Conservation (phyloP, 2,797 vertebrate species). For the Microhierax caerulescens region DNA sequence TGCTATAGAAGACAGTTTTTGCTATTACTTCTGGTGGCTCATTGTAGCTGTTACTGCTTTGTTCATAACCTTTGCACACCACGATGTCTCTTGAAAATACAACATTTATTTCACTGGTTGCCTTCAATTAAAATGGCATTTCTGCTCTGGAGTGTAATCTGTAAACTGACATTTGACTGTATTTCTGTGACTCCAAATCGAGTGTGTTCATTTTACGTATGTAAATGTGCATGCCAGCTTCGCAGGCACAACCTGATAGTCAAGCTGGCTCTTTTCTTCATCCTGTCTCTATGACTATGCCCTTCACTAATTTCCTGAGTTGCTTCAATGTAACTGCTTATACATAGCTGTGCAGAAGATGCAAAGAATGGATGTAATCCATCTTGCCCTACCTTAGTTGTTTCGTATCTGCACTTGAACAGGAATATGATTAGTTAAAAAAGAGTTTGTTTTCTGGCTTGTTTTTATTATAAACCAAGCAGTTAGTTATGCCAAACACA, state of each 20-base stretch:
- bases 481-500: background rate
- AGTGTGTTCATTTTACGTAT: constrained; percentile 1
- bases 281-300: background rate
- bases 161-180: constrained; percentile 42
- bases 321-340: background rate
- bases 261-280: background rate
- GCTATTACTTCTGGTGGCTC: constrained; percentile 70
- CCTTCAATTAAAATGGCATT: constrained; percentile 48
- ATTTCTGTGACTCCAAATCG: background rate
- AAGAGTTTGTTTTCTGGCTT: no score
- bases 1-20: constrained; percentile 75
- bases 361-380: background rate
- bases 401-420: background rate
- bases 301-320: background rate
- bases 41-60: constrained; percentile 75
- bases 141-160: constrained; percentile 35
- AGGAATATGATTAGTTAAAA: background rate
- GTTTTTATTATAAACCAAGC: background rate
- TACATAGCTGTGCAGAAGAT: background rate
- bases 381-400: background rate
- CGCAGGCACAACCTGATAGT: background rate
- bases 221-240: background rate
- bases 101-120: constrained; percentile 49
- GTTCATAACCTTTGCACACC: constrained; percentile 69
- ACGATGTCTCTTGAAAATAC: constrained; percentile 66